These are phyloP conservation scores for Disparrhopalites patrizii DNA, from an alignment of 2,888 invertebrate genomes.

Conservation along the genomic window DNA sequence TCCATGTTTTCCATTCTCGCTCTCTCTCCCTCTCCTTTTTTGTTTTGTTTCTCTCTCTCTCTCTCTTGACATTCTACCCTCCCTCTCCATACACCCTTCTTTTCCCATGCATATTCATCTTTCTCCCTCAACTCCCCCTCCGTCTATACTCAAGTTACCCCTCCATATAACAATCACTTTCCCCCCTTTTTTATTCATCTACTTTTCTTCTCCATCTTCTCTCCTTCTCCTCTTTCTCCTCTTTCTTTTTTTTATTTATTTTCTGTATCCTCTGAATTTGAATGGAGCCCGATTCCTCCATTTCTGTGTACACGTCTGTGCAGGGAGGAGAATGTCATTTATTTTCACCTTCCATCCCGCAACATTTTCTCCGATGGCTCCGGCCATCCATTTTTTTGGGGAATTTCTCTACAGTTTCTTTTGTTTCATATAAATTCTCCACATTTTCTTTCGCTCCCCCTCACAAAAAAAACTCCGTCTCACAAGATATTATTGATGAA, in stretches of 20 bases:
- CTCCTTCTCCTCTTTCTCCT: neutral
- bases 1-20: constrained; percentile 2
- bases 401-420: neutral
- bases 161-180: too few relatives aligned
- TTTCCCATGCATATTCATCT: constrained; percentile 15
- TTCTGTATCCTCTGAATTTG: neutral
- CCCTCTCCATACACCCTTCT: neutral
- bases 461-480: too few relatives aligned
- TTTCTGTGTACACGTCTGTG: neutral
- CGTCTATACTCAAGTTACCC: too few relatives aligned
- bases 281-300: neutral
- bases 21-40: neutral
- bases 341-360: too few relatives aligned
- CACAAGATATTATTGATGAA: constrained; percentile 7
- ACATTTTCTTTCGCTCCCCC: too few relatives aligned
- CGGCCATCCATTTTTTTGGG: neutral
- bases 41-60: neutral
- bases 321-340: neutral
- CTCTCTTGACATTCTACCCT: constrained; percentile 20
- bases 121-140: constrained; percentile 10
- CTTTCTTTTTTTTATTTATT: neutral
- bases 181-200: too few relatives aligned
- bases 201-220: constrained; percentile 1
- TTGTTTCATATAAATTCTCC: too few relatives aligned
- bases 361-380: neutral